Conservation (phyloP, 2,888 invertebrate genomes). For the Scotopteryx bipunctaria region DNA sequence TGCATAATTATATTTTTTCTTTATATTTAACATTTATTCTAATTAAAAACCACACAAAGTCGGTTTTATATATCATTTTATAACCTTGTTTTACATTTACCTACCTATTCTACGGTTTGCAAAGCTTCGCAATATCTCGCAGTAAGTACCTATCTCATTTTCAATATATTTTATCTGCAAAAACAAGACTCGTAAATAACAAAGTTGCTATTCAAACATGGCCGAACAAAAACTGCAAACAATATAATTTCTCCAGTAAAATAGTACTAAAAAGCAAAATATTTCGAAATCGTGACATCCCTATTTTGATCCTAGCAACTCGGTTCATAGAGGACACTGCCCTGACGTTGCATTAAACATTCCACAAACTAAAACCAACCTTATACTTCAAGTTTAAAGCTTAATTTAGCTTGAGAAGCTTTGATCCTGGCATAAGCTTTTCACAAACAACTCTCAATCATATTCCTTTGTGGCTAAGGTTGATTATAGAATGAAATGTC, state of each 20-base stretch:
- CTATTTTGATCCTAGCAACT: conserved; percentile 69
- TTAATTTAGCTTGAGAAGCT: conserved; percentile 39
- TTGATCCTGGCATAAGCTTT: conserved; percentile 42
- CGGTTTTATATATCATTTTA: too few species aligned
- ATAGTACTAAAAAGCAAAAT: conserved; percentile 48
- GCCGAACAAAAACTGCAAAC: conserved; percentile 29
- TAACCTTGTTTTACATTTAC: too few species aligned
- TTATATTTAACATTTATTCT: too few species aligned
- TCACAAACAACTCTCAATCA: conserved; percentile 24
- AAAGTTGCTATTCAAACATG: conserved; percentile 11
- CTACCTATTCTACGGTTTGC: background rate
- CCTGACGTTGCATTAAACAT: conserved; percentile 54
- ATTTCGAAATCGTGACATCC: conserved; percentile 71
- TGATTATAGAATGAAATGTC: background rate
- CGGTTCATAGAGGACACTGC: conserved; percentile 74
- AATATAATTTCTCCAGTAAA: conserved; percentile 28
- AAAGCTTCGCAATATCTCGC: background rate
- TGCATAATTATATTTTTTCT: too few species aligned
- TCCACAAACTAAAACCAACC: conserved; percentile 34
- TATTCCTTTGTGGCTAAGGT: conserved; percentile 16
- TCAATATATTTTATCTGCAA: conserved; percentile 4
- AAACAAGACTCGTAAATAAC: conserved; percentile 18
- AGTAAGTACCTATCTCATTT: background rate
- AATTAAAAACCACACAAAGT: too few species aligned
- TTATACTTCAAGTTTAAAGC: conserved; percentile 34